Evolutionary conservation across 2,113 vertebrate genomes (phyloP).

Genomic region (Rhinolophus ferrumequinum): DNA sequence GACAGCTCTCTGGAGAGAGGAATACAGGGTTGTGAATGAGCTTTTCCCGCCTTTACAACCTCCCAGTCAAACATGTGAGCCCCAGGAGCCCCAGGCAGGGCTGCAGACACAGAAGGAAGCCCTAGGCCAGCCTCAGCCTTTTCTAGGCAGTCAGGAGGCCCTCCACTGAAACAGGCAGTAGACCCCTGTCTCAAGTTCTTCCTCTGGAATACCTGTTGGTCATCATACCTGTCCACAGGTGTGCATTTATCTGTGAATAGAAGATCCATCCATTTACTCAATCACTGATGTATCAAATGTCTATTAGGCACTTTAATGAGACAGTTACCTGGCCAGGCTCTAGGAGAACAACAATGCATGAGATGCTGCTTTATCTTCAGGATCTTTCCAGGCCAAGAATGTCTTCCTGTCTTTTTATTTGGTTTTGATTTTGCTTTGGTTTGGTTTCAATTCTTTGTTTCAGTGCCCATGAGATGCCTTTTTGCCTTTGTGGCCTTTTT

Average conservation of each 20-base stretch:
- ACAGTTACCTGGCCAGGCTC: background rate
- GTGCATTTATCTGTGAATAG: background rate
- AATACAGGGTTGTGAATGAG: background rate
- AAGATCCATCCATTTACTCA: background rate
- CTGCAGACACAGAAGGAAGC: background rate
- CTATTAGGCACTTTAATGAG: background rate
- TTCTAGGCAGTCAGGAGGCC: background rate
- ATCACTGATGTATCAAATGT: background rate
- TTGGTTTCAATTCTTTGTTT: background rate
- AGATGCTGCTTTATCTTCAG: background rate
- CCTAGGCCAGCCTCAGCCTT: background rate
- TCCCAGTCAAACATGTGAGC: background rate
- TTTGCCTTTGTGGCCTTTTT: background rate
- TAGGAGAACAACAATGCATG: background rate
- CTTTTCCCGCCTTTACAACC: background rate
- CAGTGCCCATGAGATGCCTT: background rate
- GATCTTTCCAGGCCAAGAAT: background rate
- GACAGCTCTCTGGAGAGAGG: background rate
- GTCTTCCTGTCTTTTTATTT: background rate
- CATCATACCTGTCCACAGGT: background rate
- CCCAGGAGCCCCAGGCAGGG: background rate
- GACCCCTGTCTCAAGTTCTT: background rate
- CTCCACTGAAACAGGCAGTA: background rate
- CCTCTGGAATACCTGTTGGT: background rate
- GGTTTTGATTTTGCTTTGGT: background rate